Conservation (phyloP, 1,140 invertebrate species). For the Ostrea denselamellosa region DNA sequence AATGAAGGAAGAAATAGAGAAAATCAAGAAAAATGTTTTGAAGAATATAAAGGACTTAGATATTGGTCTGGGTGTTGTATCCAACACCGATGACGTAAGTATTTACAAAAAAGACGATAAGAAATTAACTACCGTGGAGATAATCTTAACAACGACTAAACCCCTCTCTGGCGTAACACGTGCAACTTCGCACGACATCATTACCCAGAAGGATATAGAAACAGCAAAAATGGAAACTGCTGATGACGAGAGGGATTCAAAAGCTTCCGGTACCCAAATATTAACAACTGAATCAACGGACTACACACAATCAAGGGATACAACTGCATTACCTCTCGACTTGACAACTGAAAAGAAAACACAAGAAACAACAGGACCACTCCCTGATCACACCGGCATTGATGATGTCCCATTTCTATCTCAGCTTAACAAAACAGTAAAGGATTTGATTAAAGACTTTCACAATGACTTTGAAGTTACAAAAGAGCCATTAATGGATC, state of each 20-base stretch:
- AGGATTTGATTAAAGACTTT: conserved; percentile 24
- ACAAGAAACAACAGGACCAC: neutral
- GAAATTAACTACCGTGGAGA: neutral
- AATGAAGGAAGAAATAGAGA: conserved; percentile 19
- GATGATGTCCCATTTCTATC: conserved; percentile 1
- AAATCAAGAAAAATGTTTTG: conserved; percentile 17
- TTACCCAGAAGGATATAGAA: neutral
- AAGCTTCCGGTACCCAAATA: neutral
- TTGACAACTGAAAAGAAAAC: neutral
- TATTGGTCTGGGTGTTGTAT: neutral
- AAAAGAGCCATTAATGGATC: neutral
- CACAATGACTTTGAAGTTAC: neutral
- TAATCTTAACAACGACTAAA: conserved; percentile 1
- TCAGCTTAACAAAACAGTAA: conserved; percentile 6
- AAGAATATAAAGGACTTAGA: conserved; percentile 6
- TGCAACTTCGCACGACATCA: neutral
- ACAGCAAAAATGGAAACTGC: neutral
- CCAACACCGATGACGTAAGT: conserved; percentile 3
- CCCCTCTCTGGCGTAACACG: neutral
- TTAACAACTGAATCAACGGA: neutral
- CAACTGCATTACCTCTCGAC: neutral
- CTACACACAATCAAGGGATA: neutral
- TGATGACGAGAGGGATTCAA: neutral
- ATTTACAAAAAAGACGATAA: conserved; percentile 7
- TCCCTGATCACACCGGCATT: neutral